These are phyloP conservation scores for Pemphigus obesinymphae DNA, from an alignment of 1,140 invertebrate genomes.

Conservation along the genomic window DNA sequence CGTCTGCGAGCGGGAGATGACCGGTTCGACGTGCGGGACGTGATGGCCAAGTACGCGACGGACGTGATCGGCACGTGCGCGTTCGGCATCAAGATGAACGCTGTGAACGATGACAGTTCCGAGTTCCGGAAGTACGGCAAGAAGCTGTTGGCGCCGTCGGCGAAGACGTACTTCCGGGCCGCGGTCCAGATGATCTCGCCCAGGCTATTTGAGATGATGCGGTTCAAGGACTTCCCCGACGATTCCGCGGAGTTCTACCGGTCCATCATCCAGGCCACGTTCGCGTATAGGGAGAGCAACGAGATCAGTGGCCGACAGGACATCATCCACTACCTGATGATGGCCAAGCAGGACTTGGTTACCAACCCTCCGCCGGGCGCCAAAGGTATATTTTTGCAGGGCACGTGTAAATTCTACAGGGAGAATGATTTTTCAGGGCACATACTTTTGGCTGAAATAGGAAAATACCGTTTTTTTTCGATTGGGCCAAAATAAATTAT, in stretches of 20 bases:
- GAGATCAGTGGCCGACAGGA: conserved; percentile 44
- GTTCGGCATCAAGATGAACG: conserved; percentile 43
- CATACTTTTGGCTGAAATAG: not conserved
- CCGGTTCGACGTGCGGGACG: conserved; percentile 32
- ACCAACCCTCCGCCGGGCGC: not conserved
- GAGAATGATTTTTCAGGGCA: not conserved
- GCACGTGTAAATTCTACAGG: not conserved
- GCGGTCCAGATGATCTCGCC: conserved; percentile 36
- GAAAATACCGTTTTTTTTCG: too few species aligned
- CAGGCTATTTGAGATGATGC: conserved; percentile 14
- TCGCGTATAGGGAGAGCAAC: conserved; percentile 44
- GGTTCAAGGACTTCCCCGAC: conserved; percentile 41
- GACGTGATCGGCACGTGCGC: conserved; percentile 45
- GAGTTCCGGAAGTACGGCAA: not conserved
- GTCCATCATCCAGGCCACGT: conserved; percentile 43
- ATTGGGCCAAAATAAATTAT: too few species aligned
- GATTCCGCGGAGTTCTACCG: conserved; percentile 45
- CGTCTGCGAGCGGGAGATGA: not conserved
- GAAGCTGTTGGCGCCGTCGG: conserved; percentile 20
- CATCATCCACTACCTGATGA: conserved; percentile 47
- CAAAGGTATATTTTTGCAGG: not conserved
- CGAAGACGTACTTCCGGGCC: not conserved
- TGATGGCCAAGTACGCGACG: conserved; percentile 34
- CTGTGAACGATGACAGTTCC: not conserved
- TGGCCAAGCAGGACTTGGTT: conserved; percentile 22